These are phyloP conservation scores for Larimichthys crocea DNA, from an alignment of 2,113 vertebrate species.

Conservation along the genomic window DNA sequence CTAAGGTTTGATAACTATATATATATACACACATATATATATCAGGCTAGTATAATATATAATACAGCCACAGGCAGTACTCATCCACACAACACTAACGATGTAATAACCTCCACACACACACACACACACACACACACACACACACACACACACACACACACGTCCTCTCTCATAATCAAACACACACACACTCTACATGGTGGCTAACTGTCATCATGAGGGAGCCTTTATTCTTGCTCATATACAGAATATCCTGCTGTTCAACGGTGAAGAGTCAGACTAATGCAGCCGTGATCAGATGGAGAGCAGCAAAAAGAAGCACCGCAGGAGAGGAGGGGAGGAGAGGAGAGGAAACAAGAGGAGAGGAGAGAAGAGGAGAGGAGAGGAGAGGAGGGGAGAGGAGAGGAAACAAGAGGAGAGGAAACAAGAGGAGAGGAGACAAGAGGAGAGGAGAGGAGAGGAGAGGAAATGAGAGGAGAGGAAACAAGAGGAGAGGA, in stretches of 20 bases:
- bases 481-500: too few species aligned
- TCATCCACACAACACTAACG: neutral
- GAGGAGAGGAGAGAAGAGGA: neutral
- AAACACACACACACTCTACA: constrained; percentile 12
- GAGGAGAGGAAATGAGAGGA: neutral
- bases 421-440: too few species aligned
- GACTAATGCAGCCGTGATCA: constrained; percentile 65
- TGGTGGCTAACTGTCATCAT: constrained; percentile 1
- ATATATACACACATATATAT: too few species aligned
- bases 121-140: too few species aligned
- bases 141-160: constrained; percentile 4
- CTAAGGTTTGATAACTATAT: too few species aligned
- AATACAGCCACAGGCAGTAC: too few species aligned
- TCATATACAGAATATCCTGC: constrained; percentile 44
- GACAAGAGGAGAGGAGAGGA: too few species aligned
- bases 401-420: neutral
- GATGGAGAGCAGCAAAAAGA: constrained; percentile 55
- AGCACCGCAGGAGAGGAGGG: constrained; percentile 47
- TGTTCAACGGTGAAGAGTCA: constrained; percentile 43
- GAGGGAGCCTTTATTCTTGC: constrained; percentile 31
- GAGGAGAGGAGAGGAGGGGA: neutral
- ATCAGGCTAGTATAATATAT: too few species aligned
- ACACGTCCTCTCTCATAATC: too few species aligned
- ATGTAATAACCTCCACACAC: neutral
- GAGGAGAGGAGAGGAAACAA: constrained; percentile 18